Conservation (phyloP, 2,113 vertebrate genomes). For the Orcinus orca region DNA sequence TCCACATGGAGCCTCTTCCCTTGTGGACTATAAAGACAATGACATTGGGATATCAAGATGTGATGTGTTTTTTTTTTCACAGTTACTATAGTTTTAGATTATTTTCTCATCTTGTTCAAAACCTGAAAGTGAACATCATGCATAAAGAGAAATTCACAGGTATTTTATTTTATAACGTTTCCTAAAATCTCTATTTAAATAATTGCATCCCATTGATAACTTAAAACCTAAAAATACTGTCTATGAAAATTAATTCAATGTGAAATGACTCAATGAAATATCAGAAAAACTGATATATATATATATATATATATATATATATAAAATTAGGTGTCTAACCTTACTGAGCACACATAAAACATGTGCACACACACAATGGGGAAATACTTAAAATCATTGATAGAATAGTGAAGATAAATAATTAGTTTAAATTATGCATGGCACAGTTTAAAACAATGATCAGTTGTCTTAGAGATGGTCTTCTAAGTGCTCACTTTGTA, state of each 20-base stretch:
- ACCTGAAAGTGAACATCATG: not conserved
- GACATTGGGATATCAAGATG: not conserved
- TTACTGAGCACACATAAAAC: not conserved
- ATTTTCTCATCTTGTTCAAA: not conserved
- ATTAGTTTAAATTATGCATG: not conserved
- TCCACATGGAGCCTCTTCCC: not conserved
- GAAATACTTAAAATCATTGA: not conserved
- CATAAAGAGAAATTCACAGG: not conserved
- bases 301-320: too few species aligned
- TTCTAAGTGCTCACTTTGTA: not conserved
- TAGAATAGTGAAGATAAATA: not conserved
- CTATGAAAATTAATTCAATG: not conserved
- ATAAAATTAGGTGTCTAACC: not conserved
- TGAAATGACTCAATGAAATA: not conserved
- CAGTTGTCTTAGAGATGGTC: not conserved
- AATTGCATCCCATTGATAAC: not conserved
- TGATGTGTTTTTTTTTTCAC: not conserved
- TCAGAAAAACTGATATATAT: not conserved
- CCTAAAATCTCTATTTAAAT: not conserved
- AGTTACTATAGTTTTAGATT: not conserved
- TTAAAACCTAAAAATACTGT: not conserved
- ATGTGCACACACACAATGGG: not conserved
- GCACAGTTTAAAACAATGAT: not conserved
- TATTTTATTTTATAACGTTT: not conserved
- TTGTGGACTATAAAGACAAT: not conserved